Base-by-base conservation (phyloP, 2,797 vertebrate species). In the Cheirogaleus major region DNA sequence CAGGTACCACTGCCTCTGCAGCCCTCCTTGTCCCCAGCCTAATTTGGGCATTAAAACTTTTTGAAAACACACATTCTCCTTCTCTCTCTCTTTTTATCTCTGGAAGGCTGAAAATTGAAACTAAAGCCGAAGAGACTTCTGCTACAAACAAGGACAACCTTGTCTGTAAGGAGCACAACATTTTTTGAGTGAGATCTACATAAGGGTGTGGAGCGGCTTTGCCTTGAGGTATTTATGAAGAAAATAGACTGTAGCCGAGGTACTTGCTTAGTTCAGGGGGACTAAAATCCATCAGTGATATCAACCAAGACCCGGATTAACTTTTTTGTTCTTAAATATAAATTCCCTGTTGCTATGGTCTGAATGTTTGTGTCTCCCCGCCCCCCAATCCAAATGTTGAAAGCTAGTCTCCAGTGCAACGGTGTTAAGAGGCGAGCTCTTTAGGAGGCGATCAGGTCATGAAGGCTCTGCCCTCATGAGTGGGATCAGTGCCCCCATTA, bases 91-190 rank as follows among this genome's bases (percentile, higher is more conserved):
- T 22, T 27, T 50, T 25, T 88, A 30, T 55, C 35, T 35, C 25
- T 50, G n/a, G 8, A 59, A 55, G 61, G n/a, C 55, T 79, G 43
- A 52, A 86, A 95, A 79, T 45, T 55, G 63, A 86, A 87, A 70
- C 69, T 7, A 92, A 94, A 94, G 30, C 35, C 43, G 1, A 82
- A 83, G 48, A 92, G 43, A 8, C 20, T 91, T 76, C 65, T 86
- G 69, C 41, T 69, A 7, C 38, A 55, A 79, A 89, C 48, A 93
- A 87, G 88, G 65, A 87, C 87, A 92, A 45, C 70, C 41, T 93
- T 89, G 45, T 83, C 75, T 75, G 45, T 63, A 63, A 59, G 63
- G 55, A 92, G 52, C 57, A 52, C 79, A 50, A 41, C 63, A 55
- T 83, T 83, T 61, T 80, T 17, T 7, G 27, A 43, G 30, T 48